Conservation (phyloP, 2,797 vertebrate genomes). For the Arctocebus calabarensis region DNA sequence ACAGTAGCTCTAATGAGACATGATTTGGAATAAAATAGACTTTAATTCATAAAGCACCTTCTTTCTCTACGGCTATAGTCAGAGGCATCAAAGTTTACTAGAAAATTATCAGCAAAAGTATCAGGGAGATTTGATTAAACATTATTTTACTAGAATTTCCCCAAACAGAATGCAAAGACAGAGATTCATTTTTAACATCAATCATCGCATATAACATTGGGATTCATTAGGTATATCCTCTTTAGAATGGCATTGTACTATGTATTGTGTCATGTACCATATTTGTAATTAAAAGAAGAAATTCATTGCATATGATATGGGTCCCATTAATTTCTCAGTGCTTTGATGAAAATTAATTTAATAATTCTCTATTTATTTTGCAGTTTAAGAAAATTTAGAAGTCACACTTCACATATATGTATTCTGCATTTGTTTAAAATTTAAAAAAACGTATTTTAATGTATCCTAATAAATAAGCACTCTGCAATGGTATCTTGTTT, state of each 20-base stretch:
- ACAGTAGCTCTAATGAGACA: not conserved
- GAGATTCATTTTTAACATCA: not conserved
- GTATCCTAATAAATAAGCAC: not conserved
- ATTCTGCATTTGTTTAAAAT: not conserved
- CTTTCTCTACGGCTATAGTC: not conserved
- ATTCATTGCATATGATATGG: not conserved
- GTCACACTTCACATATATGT: not conserved
- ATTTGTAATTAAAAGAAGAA: not conserved
- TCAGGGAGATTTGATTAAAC: not conserved
- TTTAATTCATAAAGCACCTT: not conserved
- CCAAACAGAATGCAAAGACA: not conserved
- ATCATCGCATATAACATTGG: not conserved
- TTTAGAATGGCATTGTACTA: not conserved
- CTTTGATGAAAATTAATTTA: not conserved
- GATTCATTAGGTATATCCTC: not conserved
- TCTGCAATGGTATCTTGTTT: not conserved
- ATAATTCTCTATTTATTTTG: not conserved
- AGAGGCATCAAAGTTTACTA: not conserved
- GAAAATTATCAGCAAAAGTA: not conserved
- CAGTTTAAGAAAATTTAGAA: not conserved
- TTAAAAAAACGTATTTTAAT: not conserved
- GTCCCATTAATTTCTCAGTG: not conserved
- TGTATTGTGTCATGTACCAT: not conserved
- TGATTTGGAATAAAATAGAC: not conserved
- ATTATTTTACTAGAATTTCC: not conserved